Percentiles rank a stretch among this genome's conserved stretches.
Evolutionary conservation across 2,888 invertebrate genomes (phyloP).

Genomic region (Thysanoteuthis rhombus): DNA sequence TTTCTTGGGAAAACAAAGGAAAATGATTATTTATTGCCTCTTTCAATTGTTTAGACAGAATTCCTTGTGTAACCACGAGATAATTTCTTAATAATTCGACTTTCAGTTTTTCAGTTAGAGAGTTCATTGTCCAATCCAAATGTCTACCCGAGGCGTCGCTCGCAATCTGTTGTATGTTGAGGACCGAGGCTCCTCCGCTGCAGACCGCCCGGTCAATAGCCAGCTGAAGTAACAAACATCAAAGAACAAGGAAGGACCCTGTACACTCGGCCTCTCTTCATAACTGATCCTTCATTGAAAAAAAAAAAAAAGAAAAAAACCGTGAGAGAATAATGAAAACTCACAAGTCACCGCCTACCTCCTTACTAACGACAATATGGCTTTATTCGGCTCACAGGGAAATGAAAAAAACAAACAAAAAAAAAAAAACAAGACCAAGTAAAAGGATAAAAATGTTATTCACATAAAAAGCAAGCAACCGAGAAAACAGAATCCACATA

Average conservation of each 20-base stretch:
- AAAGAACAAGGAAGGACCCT: neutral
- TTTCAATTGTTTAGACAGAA: too few species aligned
- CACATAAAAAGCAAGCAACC: neutral
- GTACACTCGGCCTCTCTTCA: neutral
- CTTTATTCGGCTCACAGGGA: neutral
- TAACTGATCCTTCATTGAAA: neutral
- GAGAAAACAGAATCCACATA: neutral
- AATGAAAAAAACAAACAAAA: neutral
- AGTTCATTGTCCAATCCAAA: neutral
- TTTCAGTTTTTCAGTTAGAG: too few species aligned
- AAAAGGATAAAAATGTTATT: neutral
- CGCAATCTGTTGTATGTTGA: neutral
- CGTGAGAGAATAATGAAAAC: neutral
- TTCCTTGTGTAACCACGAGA: neutral
- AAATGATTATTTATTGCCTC: too few species aligned
- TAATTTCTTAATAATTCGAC: neutral
- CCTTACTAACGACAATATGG: neutral
- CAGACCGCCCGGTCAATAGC: neutral
- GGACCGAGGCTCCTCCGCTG: neutral
- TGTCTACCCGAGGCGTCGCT: neutral
- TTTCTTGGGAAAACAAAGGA: too few species aligned
- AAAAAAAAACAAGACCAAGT: too few species aligned
- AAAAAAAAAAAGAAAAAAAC: neutral
- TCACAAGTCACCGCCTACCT: neutral
- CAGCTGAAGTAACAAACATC: slow-evolving; percentile 12